These are phyloP conservation scores for Asarcornis scutulata DNA, from an alignment of 2,113 vertebrate species.

Conservation along the genomic window DNA sequence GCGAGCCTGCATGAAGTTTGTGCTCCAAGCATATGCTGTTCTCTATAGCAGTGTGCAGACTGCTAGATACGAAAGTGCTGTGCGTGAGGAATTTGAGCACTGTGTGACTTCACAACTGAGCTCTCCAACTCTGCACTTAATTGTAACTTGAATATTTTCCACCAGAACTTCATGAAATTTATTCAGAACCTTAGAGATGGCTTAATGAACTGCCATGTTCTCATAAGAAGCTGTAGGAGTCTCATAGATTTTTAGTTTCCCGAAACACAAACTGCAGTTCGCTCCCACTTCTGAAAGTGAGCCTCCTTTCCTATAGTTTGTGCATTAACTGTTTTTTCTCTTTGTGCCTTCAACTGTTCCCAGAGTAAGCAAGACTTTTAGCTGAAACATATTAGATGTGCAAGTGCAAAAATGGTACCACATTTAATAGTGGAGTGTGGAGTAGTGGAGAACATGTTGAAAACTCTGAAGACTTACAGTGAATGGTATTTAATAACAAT, in stretches of 20 bases:
- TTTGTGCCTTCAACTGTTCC: background rate
- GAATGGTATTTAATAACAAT: background rate
- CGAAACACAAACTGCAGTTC: rapidly evolving
- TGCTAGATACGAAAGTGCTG: background rate
- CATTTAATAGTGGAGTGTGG: too few relatives aligned
- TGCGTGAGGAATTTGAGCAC: background rate
- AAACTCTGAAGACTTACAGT: rapidly evolving
- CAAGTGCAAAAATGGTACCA: too few relatives aligned
- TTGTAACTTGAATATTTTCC: rapidly evolving
- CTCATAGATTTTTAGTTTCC: rapidly evolving
- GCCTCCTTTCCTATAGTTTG: background rate
- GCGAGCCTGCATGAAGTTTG: background rate
- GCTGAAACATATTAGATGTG: background rate
- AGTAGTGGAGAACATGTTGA: rapidly evolving
- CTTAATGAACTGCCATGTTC: background rate
- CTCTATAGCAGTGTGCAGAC: background rate
- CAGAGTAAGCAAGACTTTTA: background rate
- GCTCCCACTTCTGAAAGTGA: background rate
- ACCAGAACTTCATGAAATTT: rapidly evolving
- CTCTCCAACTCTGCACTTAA: background rate
- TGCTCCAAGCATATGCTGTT: background rate
- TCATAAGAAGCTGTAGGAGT: background rate
- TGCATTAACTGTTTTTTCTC: background rate
- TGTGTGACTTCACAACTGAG: rapidly evolving
- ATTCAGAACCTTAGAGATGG: background rate